Base-by-base conservation (phyloP, 2,888 invertebrate genomes). In the Tribolium freemani region DNA sequence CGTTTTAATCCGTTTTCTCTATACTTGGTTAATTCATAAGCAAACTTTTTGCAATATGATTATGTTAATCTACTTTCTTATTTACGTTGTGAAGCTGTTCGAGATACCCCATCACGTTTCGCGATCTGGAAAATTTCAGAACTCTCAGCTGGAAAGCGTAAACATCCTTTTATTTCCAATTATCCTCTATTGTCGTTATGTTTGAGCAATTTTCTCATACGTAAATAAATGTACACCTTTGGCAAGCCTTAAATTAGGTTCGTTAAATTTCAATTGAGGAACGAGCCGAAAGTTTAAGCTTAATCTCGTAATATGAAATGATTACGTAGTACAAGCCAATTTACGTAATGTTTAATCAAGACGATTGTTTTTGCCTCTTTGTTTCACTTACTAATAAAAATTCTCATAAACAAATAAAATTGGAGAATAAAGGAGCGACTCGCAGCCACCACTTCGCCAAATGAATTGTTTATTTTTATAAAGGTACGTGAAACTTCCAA, bases 361-460 rank as follows among this genome's bases (percentile, higher is more conserved):
- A 10, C 16, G 30, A 63, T 48, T 63, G 63, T 63, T 30, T 61
- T 26, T 48, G 30, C 30, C 16, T 63, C 21, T 5, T 46, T 9
- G 46, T 10, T 26, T n/a, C 48, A 21, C 45, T 57, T 26, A 9
- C 26, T 26, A 48, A 60, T 60, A 26, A 60, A 60, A 48, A 60
- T 60, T 60, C 60, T 60, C 46, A 60, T 60, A 60, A 60, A 51
- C 63, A 51, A 50, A 50, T 51, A 63, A 31, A 50, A 63, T 11
- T n/a, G 10, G n/a, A 31, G 11, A 51, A 63, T 51, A 63, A 63
- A 63, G 16, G 11, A 31, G 26, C 10, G 11, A 30, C 45, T n/a
- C 51, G 21, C 45, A 60, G 48, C 61, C 30, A 31, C 46, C 63
- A 51, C 51, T 63, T 63, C 50, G 6, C 63, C 26, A 63, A 63